phyloP scores from a whole-genome alignment of 2,113 vertebrate genomes.

The Danio rerio region DNA sequence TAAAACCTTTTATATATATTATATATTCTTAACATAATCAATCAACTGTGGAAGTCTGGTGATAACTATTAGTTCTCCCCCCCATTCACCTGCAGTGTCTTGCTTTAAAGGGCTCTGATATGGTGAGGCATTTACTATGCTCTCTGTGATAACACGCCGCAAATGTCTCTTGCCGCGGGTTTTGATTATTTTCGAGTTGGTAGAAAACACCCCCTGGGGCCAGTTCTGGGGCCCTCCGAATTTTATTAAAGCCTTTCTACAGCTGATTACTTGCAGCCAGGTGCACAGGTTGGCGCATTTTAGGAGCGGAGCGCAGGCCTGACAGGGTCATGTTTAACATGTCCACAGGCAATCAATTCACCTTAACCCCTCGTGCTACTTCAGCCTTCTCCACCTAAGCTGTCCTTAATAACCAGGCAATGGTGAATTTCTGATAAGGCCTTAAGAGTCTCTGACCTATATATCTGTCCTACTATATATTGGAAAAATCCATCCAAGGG shows the following conservation, averaged over 20 bases:
- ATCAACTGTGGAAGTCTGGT: no score
- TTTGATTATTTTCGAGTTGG: constrained; percentile 81
- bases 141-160: constrained; percentile 72
- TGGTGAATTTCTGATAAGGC: constrained; percentile 84
- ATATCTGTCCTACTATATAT: constrained; percentile 77
- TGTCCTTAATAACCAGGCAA: constrained; percentile 85
- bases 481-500: constrained; percentile 73
- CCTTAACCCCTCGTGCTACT: constrained; percentile 82
- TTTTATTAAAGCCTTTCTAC: constrained; percentile 82
- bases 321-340: constrained; percentile 86
- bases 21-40: no score
- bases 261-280: constrained; percentile 80
- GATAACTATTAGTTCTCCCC: no score
- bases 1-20: no score
- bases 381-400: constrained; percentile 81
- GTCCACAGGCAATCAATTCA: constrained; percentile 87
- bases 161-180: constrained; percentile 78
- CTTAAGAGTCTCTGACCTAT: constrained; percentile 80
- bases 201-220: constrained; percentile 69
- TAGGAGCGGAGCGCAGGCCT: constrained; percentile 76
- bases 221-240: constrained; percentile 77
- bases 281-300: constrained; percentile 77
- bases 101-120: constrained; percentile 66
- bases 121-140: constrained; percentile 71
- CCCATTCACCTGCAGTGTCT: no score